Base-by-base conservation (phyloP, 2,888 invertebrate genomes). In the Acutogordius australiensis region DNA sequence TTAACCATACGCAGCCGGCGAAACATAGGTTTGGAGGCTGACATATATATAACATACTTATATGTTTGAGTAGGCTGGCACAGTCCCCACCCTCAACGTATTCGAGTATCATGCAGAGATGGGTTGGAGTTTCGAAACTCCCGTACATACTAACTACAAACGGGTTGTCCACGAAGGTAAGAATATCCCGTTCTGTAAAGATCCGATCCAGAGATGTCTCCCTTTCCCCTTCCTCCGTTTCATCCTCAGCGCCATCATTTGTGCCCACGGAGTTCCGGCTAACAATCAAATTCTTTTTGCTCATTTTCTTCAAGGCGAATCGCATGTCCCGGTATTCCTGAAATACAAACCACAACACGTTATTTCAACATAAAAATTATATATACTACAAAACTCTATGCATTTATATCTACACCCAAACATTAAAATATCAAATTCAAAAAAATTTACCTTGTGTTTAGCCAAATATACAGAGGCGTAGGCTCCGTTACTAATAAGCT, bases 21-120 rank as follows among this genome's bases (percentile, higher is more conserved):
- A n/a, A n/a, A n/a, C n/a, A n/a, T n/a, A n/a, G n/a, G n/a, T n/a
- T n/a, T n/a, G n/a, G n/a, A n/a, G n/a, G n/a, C n/a, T n/a, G n/a
- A n/a, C n/a, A n/a, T n/a, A n/a, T n/a, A n/a, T n/a, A n/a, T n/a
- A 26, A 26, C 13, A 66, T 86, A 1, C 91, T 91, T 66, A 84
- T 84, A 65, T 81, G 82, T 71, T 91, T 88, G 27, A 99, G 75
- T 63, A 99, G 75, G 60, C 87, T 86, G 30, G 94, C 94, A 75
- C 94, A 94, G 75, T 99, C 97, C 1, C 97, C 97, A 59, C 97
- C 97, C 72, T 99, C 97, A 2, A 99, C 94, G 72, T 94, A 97
- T 73, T 99, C 97, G 81, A 97, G 85, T 60, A 97, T 88, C 69
- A 99, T 78, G 72, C 97, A 99, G 61, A 99, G 77, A 73, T 97